A percentile compares a stretch with the other conserved stretches of the same genome.
Conservation (phyloP, 92 coral and sea anemone species). For the Parazoanthus atlanticus region DNA sequence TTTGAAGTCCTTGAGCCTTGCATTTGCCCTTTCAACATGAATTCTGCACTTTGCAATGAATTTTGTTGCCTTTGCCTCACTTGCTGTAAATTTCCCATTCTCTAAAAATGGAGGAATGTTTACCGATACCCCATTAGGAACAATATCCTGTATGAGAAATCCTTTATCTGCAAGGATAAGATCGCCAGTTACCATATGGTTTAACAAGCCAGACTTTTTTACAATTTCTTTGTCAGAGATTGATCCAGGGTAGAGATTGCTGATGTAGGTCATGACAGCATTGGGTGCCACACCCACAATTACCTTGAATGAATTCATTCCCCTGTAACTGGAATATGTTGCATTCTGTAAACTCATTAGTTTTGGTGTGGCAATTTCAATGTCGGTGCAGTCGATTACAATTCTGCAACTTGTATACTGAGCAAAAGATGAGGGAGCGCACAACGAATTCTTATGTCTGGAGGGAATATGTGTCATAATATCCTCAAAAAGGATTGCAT, state of each 20-base stretch:
- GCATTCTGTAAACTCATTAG: slow-evolving; percentile 52
- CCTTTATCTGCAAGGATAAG: slow-evolving; percentile 59
- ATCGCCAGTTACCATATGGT: slow-evolving; percentile 46
- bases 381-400: slow-evolving; percentile 32
- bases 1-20: slow-evolving; percentile 63
- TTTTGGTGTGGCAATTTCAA: slow-evolving; percentile 50
- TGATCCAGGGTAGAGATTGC: slow-evolving; percentile 56
- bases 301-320: slow-evolving; percentile 61
- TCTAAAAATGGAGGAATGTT: slow-evolving; percentile 56
- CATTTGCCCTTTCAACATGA: too few relatives aligned
- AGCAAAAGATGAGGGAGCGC: slow-evolving; percentile 34
- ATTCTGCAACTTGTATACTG: slow-evolving; percentile 51
- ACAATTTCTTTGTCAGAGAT: slow-evolving; percentile 62
- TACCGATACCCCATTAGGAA: slow-evolving; percentile 54
- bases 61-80: slow-evolving; percentile 43
- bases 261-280: slow-evolving; percentile 49
- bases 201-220: slow-evolving; percentile 45
- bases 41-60: too few relatives aligned
- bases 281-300: slow-evolving; percentile 51
- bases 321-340: slow-evolving; percentile 60
- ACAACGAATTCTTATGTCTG: slow-evolving; percentile 10
- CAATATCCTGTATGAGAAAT: slow-evolving; percentile 53
- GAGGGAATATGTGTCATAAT: slow-evolving; percentile 38
- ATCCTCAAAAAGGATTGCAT: slow-evolving; percentile 14
- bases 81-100: slow-evolving; percentile 57